Percentiles rank a stretch among this genome's conserved stretches.
These are phyloP conservation scores for Prosopocoilus inquinatus DNA, from an alignment of 2,888 invertebrate genomes.

Conservation along the genomic window DNA sequence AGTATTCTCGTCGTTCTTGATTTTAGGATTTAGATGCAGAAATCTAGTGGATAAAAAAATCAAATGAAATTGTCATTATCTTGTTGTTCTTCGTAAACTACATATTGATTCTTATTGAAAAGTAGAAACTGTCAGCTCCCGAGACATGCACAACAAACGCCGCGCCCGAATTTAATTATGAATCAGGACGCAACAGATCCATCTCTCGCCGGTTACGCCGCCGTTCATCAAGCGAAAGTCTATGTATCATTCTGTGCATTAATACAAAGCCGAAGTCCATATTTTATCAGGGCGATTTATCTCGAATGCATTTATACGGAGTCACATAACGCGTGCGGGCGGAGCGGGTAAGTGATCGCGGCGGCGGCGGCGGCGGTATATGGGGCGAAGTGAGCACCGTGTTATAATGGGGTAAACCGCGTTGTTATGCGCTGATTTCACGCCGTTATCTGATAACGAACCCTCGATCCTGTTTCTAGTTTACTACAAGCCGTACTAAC, in stretches of 20 bases:
- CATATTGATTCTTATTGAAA: no score
- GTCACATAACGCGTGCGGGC: conserved; percentile 37
- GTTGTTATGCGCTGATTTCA: conserved; percentile 53
- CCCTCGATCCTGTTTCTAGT: conserved; percentile 37
- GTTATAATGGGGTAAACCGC: conserved; percentile 53
- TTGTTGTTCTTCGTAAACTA: no score
- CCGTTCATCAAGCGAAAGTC: conserved; percentile 41
- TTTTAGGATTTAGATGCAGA: no score
- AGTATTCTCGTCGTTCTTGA: no score
- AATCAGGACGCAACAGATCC: conserved; percentile 30
- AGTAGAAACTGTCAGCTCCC: no score
- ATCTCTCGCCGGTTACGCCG: conserved; percentile 39
- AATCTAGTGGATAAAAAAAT: no score
- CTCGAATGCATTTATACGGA: conserved; percentile 49
- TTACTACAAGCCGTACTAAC: conserved; percentile 34
- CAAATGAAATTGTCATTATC: no score
- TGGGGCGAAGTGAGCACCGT: conserved; percentile 26
- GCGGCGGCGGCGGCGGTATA: conserved; percentile 12
- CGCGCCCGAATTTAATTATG: not conserved
- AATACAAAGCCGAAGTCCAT: conserved; percentile 49
- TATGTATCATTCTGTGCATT: conserved; percentile 45
- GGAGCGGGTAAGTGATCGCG: conserved; percentile 31
- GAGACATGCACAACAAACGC: no score
- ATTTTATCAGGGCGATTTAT: conserved; percentile 51
- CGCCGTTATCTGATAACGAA: conserved; percentile 49